Evolutionary conservation across 2,888 invertebrate genomes (phyloP), one percentile per base, ranked within the genome.

Genomic region (Drosophila planitibia): DNA sequence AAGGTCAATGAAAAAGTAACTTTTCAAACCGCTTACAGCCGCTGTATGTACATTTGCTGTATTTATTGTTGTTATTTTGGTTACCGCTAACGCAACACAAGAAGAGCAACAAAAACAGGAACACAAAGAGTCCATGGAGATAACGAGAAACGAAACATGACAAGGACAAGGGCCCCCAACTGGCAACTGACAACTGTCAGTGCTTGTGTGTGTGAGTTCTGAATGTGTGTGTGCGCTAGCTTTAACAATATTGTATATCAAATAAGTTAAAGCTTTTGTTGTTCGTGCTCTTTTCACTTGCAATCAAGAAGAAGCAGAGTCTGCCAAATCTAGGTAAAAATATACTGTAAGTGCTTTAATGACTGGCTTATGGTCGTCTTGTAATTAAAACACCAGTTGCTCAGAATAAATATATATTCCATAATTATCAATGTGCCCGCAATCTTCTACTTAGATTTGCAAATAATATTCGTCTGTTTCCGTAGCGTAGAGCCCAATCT

Each of bases 1-100:
- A 85, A 85, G 85, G 85, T 89, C 85, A 89, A 68, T 87, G 82
- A 78, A 82, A 89, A 87, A 80, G 80, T 75, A 76, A 71, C 89
- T 69, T 65, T 85, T 76, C 74, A 80, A 78, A 82, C 74, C 90
- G 83, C 81, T 82, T 75, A 67, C 79, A 75, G 76, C 62, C 39
- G 57, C 57, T 75, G 54, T 63, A 41, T 71, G 81, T 79, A 71
- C 71, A 68, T 81, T 62, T 32, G 28, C 14, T 60, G 52, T 57
- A 70, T 25, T 47, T 47, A 47, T 57, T 28, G 37, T 57, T 39
- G 65, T 73, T 79, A 76, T 78, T 78, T 71, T 73, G 73, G 71
- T 76, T 76, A 65, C 65, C 69, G 69, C 76, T 49, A 65, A 66
- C 81, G 61, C 68, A 83, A 66, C 54, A 65, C 70, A 83, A 66